Percentiles rank a stretch among this genome's conserved stretches.
Conservation (phyloP, 2,797 vertebrate genomes). For the Todus mexicanus region DNA sequence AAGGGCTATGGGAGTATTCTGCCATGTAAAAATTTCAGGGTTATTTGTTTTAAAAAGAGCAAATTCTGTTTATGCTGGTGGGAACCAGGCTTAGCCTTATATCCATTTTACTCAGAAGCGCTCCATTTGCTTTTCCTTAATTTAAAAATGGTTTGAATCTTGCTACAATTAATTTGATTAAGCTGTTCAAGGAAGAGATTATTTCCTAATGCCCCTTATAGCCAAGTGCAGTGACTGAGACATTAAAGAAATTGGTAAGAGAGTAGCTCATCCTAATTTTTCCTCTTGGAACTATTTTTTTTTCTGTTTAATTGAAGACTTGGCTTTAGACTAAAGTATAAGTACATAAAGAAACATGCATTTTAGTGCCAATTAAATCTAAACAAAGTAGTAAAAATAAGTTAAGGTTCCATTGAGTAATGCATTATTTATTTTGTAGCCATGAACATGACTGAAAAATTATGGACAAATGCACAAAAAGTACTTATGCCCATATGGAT, state of each 20-base stretch:
- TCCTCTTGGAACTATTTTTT: neutral
- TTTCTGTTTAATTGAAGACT: neutral
- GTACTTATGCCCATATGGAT: neutral
- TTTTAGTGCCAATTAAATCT: neutral
- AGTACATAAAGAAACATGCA: neutral
- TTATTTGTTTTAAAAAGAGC: neutral
- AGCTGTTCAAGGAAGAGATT: neutral
- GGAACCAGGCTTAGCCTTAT: neutral
- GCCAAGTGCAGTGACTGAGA: neutral
- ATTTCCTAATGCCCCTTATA: neutral
- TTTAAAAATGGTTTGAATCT: constrained; percentile 27
- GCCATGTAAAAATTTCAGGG: neutral
- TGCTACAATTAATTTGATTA: constrained; percentile 22
- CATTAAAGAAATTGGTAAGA: neutral
- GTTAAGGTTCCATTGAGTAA: neutral
- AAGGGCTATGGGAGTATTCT: neutral
- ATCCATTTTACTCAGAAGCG: neutral
- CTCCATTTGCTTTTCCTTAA: constrained; percentile 15
- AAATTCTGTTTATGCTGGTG: neutral
- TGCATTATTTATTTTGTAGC: neutral
- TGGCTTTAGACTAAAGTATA: neutral
- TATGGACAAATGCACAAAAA: neutral
- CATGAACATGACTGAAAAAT: neutral
- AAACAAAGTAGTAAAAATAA: neutral
- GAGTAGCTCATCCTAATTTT: neutral